These are phyloP conservation scores for Lemur catta DNA, from an alignment of 2,797 vertebrate species.

Conservation along the genomic window DNA sequence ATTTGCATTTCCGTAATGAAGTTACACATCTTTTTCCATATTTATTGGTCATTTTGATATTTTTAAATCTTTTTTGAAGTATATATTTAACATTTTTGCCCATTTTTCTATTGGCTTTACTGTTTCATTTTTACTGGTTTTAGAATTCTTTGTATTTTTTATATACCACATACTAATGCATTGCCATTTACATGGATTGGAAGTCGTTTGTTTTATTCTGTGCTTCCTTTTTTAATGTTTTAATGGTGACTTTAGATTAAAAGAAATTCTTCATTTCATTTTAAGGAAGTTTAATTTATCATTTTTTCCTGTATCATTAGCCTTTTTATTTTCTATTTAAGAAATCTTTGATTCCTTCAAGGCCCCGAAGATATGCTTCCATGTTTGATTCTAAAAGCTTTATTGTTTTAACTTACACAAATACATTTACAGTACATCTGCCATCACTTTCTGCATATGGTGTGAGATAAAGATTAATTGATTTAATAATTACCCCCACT, in stretches of 20 bases:
- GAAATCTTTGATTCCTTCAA: background rate
- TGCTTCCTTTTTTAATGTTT: background rate
- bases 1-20: background rate
- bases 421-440: background rate
- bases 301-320: background rate
- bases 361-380: background rate
- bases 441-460: background rate
- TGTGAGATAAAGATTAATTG: background rate
- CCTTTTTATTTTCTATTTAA: background rate
- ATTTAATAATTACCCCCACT: background rate
- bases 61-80: background rate
- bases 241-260: background rate
- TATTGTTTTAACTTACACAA: background rate
- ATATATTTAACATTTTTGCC: background rate
- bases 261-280: background rate
- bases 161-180: no score
- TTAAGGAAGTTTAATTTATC: background rate
- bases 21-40: background rate
- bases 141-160: background rate
- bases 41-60: background rate
- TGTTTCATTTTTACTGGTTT: background rate
- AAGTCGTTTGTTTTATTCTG: background rate
- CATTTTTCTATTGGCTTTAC: background rate
- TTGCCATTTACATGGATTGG: background rate
- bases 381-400: background rate